A percentile compares a stretch with the other conserved stretches of the same genome.
phyloP scores from a whole-genome alignment of 1,140 invertebrate genomes.

The Bombus huntii region DNA sequence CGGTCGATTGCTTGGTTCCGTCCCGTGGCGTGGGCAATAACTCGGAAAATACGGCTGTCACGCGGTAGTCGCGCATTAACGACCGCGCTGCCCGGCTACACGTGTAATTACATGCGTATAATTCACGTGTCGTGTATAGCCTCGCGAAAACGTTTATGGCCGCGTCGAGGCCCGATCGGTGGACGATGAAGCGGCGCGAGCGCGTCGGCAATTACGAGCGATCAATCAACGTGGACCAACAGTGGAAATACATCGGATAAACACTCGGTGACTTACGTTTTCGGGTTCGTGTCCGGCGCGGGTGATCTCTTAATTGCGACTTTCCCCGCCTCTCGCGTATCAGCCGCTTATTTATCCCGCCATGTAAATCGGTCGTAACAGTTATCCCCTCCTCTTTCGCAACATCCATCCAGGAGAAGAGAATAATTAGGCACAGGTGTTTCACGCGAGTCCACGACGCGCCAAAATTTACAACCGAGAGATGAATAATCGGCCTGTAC shows the following conservation, averaged over 20 bases:
- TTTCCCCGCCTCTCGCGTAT: conserved; percentile 4
- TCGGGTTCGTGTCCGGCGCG: conserved; percentile 12
- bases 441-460: conserved; percentile 1
- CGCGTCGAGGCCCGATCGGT: conserved; percentile 12
- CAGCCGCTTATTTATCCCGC: conserved; percentile 23
- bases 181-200: background rate
- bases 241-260: conserved; percentile 30
- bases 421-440: conserved; percentile 33
- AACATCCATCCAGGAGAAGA: background rate
- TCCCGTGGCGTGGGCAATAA: conserved; percentile 11
- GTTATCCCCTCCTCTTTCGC: background rate
- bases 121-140: conserved; percentile 49
- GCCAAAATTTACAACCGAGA: conserved; percentile 11
- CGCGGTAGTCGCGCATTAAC: conserved; percentile 45
- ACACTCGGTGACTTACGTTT: conserved; percentile 48
- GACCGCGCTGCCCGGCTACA: conserved; percentile 8
- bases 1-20: no score
- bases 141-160: conserved; percentile 30
- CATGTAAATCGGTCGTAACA: conserved; percentile 31
- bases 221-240: conserved; percentile 34
- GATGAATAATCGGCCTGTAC: background rate
- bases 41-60: conserved; percentile 33
- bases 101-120: conserved; percentile 52
- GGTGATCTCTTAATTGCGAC: conserved; percentile 48
- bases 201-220: conserved; percentile 41